These are phyloP conservation scores for Choristoneura fumiferana DNA, from an alignment of 1,140 invertebrate species.

Conservation along the genomic window DNA sequence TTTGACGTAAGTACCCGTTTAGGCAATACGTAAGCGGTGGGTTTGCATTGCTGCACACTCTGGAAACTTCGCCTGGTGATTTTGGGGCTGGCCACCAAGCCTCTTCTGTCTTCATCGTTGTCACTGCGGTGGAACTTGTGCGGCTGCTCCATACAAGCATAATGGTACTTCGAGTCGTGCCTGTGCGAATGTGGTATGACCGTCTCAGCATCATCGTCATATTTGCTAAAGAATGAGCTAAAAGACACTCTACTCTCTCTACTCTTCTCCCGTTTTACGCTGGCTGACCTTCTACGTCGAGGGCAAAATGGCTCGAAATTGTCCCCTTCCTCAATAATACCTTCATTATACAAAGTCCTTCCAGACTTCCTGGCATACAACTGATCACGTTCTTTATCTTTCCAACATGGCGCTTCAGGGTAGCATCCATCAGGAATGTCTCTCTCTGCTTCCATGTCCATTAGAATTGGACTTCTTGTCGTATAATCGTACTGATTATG, in stretches of 20 bases:
- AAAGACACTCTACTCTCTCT: slow-evolving; percentile 10
- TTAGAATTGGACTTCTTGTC: too few relatives aligned
- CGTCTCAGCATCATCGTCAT: not conserved
- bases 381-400: slow-evolving; percentile 29
- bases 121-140: not conserved
- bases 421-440: too few relatives aligned
- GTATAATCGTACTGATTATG: too few relatives aligned
- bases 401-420: not conserved
- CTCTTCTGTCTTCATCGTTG: slow-evolving; percentile 19
- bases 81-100: slow-evolving; percentile 10
- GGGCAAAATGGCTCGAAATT: not conserved
- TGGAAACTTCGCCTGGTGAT: too few relatives aligned
- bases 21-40: too few relatives aligned
- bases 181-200: slow-evolving; percentile 26
- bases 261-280: not conserved
- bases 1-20: too few relatives aligned
- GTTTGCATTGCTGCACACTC: too few relatives aligned
- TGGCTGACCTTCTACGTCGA: not conserved
- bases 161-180: slow-evolving; percentile 28
- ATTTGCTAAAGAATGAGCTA: not conserved
- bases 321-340: slow-evolving; percentile 31
- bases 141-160: slow-evolving; percentile 9
- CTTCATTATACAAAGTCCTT: slow-evolving; percentile 36
- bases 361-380: not conserved
- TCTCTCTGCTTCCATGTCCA: too few relatives aligned